Conservation (phyloP, 2,113 vertebrate genomes). For the Dinomys branickii region DNA sequence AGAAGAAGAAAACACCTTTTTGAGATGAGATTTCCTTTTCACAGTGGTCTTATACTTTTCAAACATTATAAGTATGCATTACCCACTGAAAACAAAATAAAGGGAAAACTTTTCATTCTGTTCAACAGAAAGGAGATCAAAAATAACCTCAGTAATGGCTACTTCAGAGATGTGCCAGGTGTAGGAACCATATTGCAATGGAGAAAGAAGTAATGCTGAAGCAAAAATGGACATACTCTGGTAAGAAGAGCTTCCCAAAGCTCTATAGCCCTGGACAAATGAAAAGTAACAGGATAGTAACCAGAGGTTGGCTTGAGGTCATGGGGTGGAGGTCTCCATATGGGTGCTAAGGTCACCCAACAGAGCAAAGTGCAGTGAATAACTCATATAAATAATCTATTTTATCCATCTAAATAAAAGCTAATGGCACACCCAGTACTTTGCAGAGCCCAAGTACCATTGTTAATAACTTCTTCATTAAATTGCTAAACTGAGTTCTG, state of each 20-base stretch:
- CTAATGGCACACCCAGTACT: background rate
- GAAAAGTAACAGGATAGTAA: background rate
- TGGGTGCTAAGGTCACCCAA: conserved; percentile 25
- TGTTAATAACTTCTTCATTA: conserved; percentile 24
- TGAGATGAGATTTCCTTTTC: background rate
- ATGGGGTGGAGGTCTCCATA: background rate
- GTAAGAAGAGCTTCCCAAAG: conserved; percentile 31
- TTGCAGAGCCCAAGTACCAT: background rate
- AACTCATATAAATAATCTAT: background rate
- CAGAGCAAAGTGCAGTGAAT: background rate
- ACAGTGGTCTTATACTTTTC: background rate
- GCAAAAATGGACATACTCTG: conserved; percentile 22
- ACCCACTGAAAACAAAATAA: conserved; percentile 19
- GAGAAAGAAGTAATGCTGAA: background rate
- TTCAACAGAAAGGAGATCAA: background rate
- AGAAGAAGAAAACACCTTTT: conserved; percentile 25
- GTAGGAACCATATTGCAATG: background rate
- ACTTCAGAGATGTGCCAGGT: background rate
- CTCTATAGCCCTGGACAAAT: background rate
- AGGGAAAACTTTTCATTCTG: conserved; percentile 24
- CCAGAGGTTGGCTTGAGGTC: background rate
- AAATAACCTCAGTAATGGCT: conserved; percentile 31
- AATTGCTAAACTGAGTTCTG: background rate
- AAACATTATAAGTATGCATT: background rate
- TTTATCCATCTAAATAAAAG: background rate